These are phyloP conservation scores for Smittia sp. DNA, from an alignment of 2,888 invertebrate species.

Conservation along the genomic window DNA sequence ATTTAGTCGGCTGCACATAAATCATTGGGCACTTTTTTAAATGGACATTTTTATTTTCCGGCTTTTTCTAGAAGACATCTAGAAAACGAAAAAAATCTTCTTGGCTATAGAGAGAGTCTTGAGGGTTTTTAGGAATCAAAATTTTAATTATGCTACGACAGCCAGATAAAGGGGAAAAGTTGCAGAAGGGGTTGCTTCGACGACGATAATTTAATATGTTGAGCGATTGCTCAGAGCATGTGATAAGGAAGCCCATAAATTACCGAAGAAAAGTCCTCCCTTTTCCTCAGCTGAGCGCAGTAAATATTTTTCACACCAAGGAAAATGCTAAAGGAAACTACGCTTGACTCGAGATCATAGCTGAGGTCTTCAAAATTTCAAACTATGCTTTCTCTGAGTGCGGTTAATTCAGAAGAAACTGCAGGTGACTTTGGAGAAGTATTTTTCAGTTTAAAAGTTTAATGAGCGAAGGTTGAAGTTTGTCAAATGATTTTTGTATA, in stretches of 20 bases:
- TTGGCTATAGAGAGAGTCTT: not conserved
- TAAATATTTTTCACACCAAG: too few relatives aligned
- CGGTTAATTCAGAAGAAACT: too few relatives aligned
- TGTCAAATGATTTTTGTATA: too few relatives aligned
- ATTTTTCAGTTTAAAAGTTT: too few relatives aligned
- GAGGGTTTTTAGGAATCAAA: not conserved
- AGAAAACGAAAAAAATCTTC: not conserved
- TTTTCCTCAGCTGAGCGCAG: not conserved
- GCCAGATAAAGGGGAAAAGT: not conserved
- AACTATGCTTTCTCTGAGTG: too few relatives aligned
- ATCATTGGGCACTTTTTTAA: constrained; percentile 37
- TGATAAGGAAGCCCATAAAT: not conserved
- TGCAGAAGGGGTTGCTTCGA: not conserved
- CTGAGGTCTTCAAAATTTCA: too few relatives aligned
- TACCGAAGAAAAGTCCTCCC: not conserved
- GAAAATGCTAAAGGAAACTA: not conserved
- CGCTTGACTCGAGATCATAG: too few relatives aligned
- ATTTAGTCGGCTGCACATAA: constrained; percentile 9
- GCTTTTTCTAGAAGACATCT: constrained; percentile 21
- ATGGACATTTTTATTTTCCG: constrained; percentile 39
- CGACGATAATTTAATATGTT: not conserved
- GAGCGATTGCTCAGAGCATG: not conserved
- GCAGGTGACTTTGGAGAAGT: too few relatives aligned
- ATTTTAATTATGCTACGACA: not conserved
- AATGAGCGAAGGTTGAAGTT: too few relatives aligned